phyloP scores from a whole-genome alignment of 1,140 invertebrate species.

The Wasmannia auropunctata region DNA sequence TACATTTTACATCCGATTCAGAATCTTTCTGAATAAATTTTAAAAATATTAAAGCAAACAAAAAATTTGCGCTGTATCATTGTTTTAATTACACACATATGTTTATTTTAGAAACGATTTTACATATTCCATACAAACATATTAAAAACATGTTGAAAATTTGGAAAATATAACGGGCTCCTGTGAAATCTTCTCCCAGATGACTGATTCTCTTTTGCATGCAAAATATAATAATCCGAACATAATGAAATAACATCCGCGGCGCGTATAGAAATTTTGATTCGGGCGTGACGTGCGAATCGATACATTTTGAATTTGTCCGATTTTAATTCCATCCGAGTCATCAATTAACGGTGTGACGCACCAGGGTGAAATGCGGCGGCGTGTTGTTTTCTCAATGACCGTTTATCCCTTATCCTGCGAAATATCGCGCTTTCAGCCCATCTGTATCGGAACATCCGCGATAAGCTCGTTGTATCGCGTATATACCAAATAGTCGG shows the following conservation, averaged over 20 bases:
- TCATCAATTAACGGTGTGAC: not conserved
- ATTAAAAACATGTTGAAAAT: not conserved
- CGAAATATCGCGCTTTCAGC: slow-evolving; percentile 41
- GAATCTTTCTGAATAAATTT: not conserved
- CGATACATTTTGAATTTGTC: not conserved
- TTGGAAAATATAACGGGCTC: not conserved
- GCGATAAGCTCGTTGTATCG: slow-evolving; percentile 30
- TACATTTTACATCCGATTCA: not conserved
- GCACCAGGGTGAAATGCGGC: not conserved
- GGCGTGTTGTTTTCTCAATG: slow-evolving; percentile 8
- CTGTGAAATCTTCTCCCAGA: not conserved
- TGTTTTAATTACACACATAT: not conserved
- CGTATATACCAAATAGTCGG: slow-evolving; percentile 23
- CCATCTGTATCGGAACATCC: not conserved
- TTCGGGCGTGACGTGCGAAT: not conserved
- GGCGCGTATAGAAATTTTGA: not conserved
- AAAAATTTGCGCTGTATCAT: no score
- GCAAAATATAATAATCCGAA: not conserved
- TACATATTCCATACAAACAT: not conserved
- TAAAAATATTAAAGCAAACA: not conserved
- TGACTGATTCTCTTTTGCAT: not conserved
- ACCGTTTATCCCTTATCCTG: not conserved
- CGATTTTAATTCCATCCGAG: not conserved
- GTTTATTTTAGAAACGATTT: not conserved
- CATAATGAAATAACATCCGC: not conserved